phyloP scores from a whole-genome alignment of 1,140 invertebrate species.

The Panonychus citri region DNA sequence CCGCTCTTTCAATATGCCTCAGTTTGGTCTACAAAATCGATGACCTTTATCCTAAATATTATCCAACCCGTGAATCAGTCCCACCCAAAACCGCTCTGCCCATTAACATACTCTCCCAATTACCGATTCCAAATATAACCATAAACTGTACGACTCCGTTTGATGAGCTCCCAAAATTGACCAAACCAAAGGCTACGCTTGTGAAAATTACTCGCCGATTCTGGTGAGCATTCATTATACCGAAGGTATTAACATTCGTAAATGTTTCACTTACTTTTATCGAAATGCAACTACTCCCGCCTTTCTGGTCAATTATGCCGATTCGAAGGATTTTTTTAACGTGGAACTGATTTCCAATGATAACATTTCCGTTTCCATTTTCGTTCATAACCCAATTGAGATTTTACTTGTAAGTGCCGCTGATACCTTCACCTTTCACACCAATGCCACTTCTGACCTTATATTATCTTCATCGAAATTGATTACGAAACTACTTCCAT shows the following conservation, averaged over 20 bases:
- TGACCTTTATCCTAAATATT: too few relatives aligned
- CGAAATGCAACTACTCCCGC: neutral
- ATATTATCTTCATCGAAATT: neutral
- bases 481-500: neutral
- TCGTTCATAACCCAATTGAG: neutral
- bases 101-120: too few relatives aligned
- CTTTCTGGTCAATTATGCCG: neutral
- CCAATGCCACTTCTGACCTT: neutral
- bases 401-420: neutral
- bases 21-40: neutral
- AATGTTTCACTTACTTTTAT: neutral
- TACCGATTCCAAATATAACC: too few relatives aligned
- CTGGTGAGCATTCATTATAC: too few relatives aligned
- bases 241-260: too few relatives aligned
- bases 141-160: too few relatives aligned
- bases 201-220: too few relatives aligned
- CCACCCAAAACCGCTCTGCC: too few relatives aligned
- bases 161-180: too few relatives aligned
- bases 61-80: too few relatives aligned
- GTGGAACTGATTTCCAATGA: neutral
- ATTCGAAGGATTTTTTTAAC: neutral
- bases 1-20: neutral
- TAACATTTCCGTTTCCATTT: neutral
- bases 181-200: too few relatives aligned
- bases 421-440: neutral